phyloP scores from a whole-genome alignment of 64 coral and sea anemone genomes.

The Acropora tenuis region DNA sequence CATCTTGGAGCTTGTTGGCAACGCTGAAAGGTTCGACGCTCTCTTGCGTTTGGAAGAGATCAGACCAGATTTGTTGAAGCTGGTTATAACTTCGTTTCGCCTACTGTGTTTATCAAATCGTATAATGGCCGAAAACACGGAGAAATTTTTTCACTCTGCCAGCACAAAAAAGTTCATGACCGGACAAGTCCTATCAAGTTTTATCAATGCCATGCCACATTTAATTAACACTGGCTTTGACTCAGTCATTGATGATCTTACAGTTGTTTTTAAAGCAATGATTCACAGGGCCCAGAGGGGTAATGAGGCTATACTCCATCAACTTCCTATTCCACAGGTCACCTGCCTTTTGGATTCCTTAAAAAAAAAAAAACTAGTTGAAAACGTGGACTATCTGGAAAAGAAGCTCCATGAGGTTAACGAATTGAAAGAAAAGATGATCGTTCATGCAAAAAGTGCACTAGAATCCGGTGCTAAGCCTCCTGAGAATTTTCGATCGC shows the following conservation, averaged over 20 bases:
- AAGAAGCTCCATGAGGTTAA: constrained; percentile 1
- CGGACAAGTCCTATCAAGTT: constrained; percentile 6
- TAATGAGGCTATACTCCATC: not conserved
- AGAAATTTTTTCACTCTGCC: not conserved
- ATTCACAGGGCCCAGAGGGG: constrained; percentile 14
- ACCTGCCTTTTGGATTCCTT: not conserved
- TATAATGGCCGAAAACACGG: not conserved
- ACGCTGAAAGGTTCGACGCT: constrained; percentile 12
- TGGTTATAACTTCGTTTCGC: not conserved
- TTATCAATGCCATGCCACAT: constrained; percentile 26
- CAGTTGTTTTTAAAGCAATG: not conserved
- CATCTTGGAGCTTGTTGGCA: not conserved
- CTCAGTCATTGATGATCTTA: not conserved
- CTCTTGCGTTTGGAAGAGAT: constrained; percentile 10
- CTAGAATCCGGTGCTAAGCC: constrained; percentile 26
- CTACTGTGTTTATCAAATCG: not conserved
- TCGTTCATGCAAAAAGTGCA: not conserved
- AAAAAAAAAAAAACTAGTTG: not conserved
- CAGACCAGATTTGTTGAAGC: constrained; percentile 29
- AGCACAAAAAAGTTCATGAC: not conserved
- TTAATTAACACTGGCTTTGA: too few species aligned
- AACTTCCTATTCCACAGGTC: not conserved
- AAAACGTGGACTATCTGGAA: not conserved
- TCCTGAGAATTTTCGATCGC: constrained; percentile 72
- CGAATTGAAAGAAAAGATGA: constrained; percentile 2